phyloP scores from a whole-genome alignment of 2,113 vertebrate genomes.

The Larimichthys crocea region DNA sequence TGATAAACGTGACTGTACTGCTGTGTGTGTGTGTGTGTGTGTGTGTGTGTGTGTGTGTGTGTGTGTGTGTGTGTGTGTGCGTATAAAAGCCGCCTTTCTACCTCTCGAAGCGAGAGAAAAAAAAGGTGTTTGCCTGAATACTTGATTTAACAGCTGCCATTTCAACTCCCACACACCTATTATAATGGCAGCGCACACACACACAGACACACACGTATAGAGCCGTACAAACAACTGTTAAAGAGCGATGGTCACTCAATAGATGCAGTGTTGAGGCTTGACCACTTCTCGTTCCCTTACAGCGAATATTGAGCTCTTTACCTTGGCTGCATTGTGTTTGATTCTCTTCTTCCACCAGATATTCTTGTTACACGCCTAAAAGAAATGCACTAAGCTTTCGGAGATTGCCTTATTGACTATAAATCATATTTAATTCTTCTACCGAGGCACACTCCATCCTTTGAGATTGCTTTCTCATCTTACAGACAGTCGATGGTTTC shows the following conservation, averaged over 20 bases:
- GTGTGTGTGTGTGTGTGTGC: slow-evolving; percentile 3
- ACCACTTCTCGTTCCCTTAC: slow-evolving; percentile 30
- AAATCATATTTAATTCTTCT: background rate
- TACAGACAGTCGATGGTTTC: no score
- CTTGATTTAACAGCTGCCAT: slow-evolving; percentile 73
- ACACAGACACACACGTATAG: slow-evolving; percentile 17
- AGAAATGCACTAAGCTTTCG: background rate
- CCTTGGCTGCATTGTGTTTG: slow-evolving; percentile 10
- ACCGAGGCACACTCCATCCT: background rate
- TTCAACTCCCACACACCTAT: slow-evolving; percentile 66
- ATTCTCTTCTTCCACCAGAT: background rate
- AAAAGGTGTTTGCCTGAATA: slow-evolving; percentile 49
- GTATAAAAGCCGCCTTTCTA: slow-evolving; percentile 20
- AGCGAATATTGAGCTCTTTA: slow-evolving; percentile 12
- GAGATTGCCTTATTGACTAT: background rate
- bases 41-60: background rate
- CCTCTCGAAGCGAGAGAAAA: slow-evolving; percentile 40
- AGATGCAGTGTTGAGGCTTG: slow-evolving; percentile 15
- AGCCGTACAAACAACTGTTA: slow-evolving; percentile 34
- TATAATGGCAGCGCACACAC: slow-evolving; percentile 24
- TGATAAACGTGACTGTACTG: slow-evolving; percentile 51
- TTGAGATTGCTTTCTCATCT: background rate
- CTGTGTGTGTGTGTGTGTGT: background rate
- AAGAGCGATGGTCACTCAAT: slow-evolving; percentile 13
- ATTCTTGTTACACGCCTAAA: background rate